phyloP scores from a whole-genome alignment of 1,140 invertebrate species.

The Leptinotarsa defecta region DNA sequence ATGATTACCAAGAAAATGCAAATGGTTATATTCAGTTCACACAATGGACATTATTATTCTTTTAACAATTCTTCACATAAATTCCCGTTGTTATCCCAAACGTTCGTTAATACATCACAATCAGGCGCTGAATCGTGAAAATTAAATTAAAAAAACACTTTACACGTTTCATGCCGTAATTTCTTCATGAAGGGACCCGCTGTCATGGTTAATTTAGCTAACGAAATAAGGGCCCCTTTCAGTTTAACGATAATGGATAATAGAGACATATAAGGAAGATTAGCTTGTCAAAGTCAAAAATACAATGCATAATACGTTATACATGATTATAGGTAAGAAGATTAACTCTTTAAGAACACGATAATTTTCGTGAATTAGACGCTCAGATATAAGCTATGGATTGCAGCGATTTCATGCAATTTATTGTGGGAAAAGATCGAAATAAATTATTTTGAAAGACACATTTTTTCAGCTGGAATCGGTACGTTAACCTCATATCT shows the following conservation, averaged over 20 bases:
- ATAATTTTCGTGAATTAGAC: neutral
- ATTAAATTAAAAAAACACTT: neutral
- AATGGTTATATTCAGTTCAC: too few species aligned
- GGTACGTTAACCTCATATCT: too few species aligned
- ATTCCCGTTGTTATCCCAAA: neutral
- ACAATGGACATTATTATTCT: too few species aligned
- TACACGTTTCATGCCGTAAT: conserved; percentile 1
- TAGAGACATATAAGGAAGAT: conserved; percentile 27
- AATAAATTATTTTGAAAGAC: neutral
- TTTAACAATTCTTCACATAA: neutral
- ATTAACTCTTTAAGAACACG: conserved; percentile 8
- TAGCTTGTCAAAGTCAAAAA: conserved; percentile 25
- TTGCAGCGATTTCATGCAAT: neutral
- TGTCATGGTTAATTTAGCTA: neutral
- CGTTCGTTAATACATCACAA: neutral
- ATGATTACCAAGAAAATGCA: too few species aligned
- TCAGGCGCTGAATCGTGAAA: neutral
- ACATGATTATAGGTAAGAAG: conserved; percentile 6
- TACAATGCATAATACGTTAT: conserved; percentile 25
- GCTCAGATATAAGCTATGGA: neutral
- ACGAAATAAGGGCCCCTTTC: conserved; percentile 1
- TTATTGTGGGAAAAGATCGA: neutral
- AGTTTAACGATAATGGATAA: conserved; percentile 17
- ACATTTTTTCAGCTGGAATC: neutral
- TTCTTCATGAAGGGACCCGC: conserved; percentile 1